phyloP scores from a whole-genome alignment of 2,797 vertebrate genomes.

The Heliangelus exortis region DNA sequence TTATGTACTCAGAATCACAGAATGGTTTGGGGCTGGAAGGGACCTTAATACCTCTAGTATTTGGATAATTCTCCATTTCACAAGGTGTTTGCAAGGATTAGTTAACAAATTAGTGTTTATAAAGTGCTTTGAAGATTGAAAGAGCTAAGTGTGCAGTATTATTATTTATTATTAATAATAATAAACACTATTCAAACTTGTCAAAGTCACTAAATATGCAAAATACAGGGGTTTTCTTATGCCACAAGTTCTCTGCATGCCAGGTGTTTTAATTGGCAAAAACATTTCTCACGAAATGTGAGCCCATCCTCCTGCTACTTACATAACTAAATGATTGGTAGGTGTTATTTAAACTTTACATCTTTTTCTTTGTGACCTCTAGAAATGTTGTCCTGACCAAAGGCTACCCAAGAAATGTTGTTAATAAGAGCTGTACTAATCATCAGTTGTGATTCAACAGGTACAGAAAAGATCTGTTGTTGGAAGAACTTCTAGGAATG shows the following conservation, averaged over 20 bases:
- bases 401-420: background rate
- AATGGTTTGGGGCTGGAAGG: too few species aligned
- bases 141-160: conserved; percentile 6
- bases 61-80: conserved; percentile 18
- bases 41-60: background rate
- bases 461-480: background rate
- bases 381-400: background rate
- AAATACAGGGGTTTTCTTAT: background rate
- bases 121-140: conserved; percentile 45
- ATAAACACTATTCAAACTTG: conserved; percentile 52
- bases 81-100: conserved; percentile 19
- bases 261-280: conserved; percentile 12
- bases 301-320: background rate
- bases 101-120: conserved; percentile 40
- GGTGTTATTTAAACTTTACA: background rate
- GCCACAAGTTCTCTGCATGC: conserved; percentile 17
- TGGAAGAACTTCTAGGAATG: background rate
- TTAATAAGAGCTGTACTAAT: background rate
- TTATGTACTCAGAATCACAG: background rate
- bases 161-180: conserved; percentile 28
- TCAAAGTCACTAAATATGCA: conserved; percentile 20
- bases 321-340: background rate
- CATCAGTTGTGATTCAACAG: background rate
- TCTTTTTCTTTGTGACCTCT: conserved; percentile 3
- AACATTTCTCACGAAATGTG: background rate